Conservation (phyloP, 2,888 invertebrate species). For the Coleophora flavipennella region DNA sequence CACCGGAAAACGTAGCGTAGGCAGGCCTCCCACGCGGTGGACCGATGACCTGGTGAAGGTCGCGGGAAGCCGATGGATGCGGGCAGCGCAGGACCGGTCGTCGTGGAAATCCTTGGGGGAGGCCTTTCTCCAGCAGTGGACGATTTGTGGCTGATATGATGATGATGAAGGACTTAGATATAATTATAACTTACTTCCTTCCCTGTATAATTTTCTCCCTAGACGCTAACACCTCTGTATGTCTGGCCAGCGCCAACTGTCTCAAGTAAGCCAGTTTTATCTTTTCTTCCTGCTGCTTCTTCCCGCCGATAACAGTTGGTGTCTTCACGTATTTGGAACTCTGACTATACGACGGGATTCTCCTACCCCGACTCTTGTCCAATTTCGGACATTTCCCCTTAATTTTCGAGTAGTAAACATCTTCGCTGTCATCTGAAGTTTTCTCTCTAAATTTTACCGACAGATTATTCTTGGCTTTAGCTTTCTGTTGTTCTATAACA, state of each 20-base stretch:
- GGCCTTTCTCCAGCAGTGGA: too few species aligned
- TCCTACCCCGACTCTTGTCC: constrained; percentile 47
- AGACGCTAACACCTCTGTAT: constrained; percentile 65
- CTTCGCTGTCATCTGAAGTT: constrained; percentile 26
- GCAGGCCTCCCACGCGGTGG: too few species aligned
- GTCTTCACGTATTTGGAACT: constrained; percentile 50
- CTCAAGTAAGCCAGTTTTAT: constrained; percentile 52
- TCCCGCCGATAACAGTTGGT: constrained; percentile 19
- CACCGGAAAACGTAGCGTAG: too few species aligned
- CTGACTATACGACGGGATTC: constrained; percentile 50
- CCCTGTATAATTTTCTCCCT: constrained; percentile 74
- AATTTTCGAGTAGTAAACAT: constrained; percentile 26
- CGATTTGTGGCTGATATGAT: too few species aligned
- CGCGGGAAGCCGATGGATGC: too few species aligned
- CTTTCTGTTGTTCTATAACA: constrained; percentile 35
- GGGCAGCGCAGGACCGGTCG: too few species aligned
- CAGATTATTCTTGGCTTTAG: constrained; percentile 31
- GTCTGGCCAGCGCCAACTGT: constrained; percentile 68
- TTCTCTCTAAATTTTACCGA: constrained; percentile 46
- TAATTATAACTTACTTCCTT: constrained; percentile 73
- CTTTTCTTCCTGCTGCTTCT: constrained; percentile 19
- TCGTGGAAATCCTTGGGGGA: too few species aligned
- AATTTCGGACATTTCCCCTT: constrained; percentile 54
- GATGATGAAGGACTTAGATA: too few species aligned
- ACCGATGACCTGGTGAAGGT: too few species aligned